These are phyloP conservation scores for human (Homo sapiens) DNA, from an alignment of 2,113 vertebrate genomes.

Conservation along the genomic window DNA sequence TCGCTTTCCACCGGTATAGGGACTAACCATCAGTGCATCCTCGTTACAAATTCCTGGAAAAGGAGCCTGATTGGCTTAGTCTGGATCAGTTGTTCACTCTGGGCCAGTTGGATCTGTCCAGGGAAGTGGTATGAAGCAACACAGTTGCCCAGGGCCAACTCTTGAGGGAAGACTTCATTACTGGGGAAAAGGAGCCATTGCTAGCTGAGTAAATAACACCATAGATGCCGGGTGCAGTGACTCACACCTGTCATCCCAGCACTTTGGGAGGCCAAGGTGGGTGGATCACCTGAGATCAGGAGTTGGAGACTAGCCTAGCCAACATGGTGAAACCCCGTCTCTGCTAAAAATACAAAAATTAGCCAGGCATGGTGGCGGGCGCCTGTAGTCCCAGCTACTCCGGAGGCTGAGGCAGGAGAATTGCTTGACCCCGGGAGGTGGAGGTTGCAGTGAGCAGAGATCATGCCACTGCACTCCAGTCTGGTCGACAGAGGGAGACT, in stretches of 20 bases:
- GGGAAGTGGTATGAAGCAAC: not conserved
- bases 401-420: too few relatives aligned
- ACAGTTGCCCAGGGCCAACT: not conserved
- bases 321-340: too few relatives aligned
- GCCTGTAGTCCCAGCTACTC: too few relatives aligned
- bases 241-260: too few relatives aligned
- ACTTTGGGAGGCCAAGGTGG: too few relatives aligned
- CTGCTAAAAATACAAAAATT: too few relatives aligned
- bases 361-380: accelerated
- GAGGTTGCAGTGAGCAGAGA: too few relatives aligned
- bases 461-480: too few relatives aligned
- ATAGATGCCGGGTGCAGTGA: not conserved
- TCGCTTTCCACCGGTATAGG: not conserved
- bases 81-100: not conserved
- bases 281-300: too few relatives aligned
- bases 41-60: not conserved
- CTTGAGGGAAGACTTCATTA: not conserved
- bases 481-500: too few relatives aligned
- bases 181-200: not conserved
- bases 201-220: not conserved
- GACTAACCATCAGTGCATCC: not conserved
- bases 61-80: not conserved
- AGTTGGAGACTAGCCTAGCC: too few relatives aligned
- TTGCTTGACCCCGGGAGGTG: too few relatives aligned
- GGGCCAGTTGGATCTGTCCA: not conserved